These are phyloP conservation scores for Hyla sarda DNA, from an alignment of 2,113 vertebrate genomes.

Conservation along the genomic window DNA sequence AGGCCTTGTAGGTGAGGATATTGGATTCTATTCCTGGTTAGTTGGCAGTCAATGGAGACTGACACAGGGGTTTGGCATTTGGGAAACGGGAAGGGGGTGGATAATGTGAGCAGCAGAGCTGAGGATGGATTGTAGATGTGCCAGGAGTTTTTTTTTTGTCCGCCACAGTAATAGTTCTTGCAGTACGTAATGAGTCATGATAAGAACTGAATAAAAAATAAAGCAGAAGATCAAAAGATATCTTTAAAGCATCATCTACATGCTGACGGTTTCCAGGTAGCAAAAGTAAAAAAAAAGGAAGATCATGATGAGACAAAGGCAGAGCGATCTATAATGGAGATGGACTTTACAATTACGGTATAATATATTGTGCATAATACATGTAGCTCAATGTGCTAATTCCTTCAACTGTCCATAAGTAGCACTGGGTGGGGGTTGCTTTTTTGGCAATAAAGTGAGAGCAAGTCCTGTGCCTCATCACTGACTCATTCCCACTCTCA, in stretches of 20 bases:
- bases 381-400: neutral
- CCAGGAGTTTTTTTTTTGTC: neutral
- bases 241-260: neutral
- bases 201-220: neutral
- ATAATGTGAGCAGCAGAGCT: neutral
- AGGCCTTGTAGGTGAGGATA: neutral
- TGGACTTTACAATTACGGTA: neutral
- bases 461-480: slow-evolving; percentile 25
- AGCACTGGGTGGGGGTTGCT: neutral
- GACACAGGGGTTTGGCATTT: slow-evolving; percentile 6
- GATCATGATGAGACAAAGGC: neutral
- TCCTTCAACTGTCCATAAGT: neutral
- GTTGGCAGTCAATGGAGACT: neutral
- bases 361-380: neutral
- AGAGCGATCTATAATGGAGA: neutral
- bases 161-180: neutral
- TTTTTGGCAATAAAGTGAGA: slow-evolving; percentile 25
- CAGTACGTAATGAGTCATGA: neutral
- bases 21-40: neutral
- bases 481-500: slow-evolving; percentile 27
- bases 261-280: neutral
- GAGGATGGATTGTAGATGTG: neutral
- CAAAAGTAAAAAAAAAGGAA: too few species aligned
- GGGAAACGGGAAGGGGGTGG: neutral
- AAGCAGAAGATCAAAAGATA: neutral